Evolutionary conservation across 2,888 invertebrate species (phyloP).

Genomic region (Andrena trimmerana): DNA sequence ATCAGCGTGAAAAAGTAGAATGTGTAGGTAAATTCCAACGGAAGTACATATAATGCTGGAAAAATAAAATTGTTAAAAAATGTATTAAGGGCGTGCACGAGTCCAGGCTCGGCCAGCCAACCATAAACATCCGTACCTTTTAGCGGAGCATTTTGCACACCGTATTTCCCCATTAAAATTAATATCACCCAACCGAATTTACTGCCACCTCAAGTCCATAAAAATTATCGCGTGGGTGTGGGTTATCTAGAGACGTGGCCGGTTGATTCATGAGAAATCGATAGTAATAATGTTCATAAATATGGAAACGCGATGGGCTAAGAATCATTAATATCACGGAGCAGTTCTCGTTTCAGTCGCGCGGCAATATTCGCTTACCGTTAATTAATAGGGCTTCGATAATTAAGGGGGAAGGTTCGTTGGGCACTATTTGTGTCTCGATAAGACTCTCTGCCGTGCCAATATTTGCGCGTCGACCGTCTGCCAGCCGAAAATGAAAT

Average conservation of each 20-base stretch:
- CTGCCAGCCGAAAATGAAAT: not conserved
- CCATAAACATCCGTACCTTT: slow-evolving; percentile 38
- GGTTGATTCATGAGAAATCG: slow-evolving; percentile 45
- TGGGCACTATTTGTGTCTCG: slow-evolving; percentile 22
- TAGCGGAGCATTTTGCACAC: slow-evolving; percentile 5
- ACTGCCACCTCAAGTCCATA: slow-evolving; percentile 17
- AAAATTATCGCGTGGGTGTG: slow-evolving; percentile 27
- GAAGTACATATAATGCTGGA: not conserved
- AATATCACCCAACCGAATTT: slow-evolving; percentile 33
- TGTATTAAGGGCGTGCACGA: not conserved
- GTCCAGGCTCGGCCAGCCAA: not conserved
- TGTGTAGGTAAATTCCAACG: not conserved
- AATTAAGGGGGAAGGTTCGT: slow-evolving; percentile 41
- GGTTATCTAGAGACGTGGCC: slow-evolving; percentile 27
- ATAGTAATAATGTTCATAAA: slow-evolving; percentile 40
- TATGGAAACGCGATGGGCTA: slow-evolving; percentile 31
- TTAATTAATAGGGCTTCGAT: slow-evolving; percentile 54
- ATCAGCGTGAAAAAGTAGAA: not conserved
- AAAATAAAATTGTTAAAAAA: slow-evolving; percentile 17
- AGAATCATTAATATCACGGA: slow-evolving; percentile 43
- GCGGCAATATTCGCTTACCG: slow-evolving; percentile 29
- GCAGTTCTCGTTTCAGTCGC: slow-evolving; percentile 38
- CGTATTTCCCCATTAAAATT: slow-evolving; percentile 17
- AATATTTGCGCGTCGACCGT: slow-evolving; percentile 31
- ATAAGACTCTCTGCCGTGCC: slow-evolving; percentile 12